Conservation (phyloP, 2,113 vertebrate species). For the Dipodomys ordii region DNA sequence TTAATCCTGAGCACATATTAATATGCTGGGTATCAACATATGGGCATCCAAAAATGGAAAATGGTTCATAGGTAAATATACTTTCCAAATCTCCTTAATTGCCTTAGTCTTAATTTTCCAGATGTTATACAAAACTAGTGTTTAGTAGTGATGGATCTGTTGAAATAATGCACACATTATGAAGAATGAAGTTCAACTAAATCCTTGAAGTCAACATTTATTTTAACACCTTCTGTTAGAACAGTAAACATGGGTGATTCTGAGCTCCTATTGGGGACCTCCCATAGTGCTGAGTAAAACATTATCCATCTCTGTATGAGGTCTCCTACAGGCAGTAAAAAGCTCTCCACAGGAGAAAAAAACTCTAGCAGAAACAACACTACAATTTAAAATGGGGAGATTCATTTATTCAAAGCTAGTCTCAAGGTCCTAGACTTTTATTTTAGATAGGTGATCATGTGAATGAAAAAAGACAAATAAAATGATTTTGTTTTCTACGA, state of each 20-base stretch:
- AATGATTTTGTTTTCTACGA: not conserved
- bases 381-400: conserved; percentile 20
- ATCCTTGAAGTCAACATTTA: not conserved
- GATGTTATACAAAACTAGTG: conserved; percentile 26
- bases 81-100: not conserved
- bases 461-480: not conserved
- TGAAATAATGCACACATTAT: conserved; percentile 6
- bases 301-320: not conserved
- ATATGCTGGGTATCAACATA: not conserved
- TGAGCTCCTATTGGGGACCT: not conserved
- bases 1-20: not conserved
- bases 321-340: not conserved
- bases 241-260: conserved; percentile 33
- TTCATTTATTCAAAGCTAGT: conserved; percentile 12
- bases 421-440: not conserved
- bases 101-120: conserved; percentile 34
- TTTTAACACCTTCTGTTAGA: not conserved
- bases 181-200: conserved; percentile 18
- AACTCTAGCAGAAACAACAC: not conserved
- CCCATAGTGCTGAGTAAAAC: not conserved
- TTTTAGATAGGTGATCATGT: not conserved
- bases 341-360: not conserved
- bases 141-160: not conserved
- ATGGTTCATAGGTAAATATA: not conserved
- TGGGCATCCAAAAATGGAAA: not conserved